Conservation (phyloP, 2,113 vertebrate species). For the Trematomus loennbergii region DNA sequence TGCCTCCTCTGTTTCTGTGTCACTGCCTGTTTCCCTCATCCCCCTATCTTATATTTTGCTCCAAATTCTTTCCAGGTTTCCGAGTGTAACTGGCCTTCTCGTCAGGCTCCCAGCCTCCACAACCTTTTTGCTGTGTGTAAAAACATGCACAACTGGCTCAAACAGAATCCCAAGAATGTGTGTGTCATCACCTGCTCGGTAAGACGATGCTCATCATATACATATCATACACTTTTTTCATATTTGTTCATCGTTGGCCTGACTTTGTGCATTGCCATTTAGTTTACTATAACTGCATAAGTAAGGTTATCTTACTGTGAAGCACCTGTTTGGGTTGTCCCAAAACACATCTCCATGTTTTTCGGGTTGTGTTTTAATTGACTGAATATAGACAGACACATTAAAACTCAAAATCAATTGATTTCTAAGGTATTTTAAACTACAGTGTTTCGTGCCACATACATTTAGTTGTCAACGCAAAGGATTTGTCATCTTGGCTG, state of each 20-base stretch:
- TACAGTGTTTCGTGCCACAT: no score
- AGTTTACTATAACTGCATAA: constrained; percentile 2
- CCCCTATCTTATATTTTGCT: neutral
- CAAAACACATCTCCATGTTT: neutral
- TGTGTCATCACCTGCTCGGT: constrained; percentile 99
- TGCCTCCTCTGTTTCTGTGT: neutral
- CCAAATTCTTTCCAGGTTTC: constrained; percentile 87
- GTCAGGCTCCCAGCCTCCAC: constrained; percentile 96
- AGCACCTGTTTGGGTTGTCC: neutral
- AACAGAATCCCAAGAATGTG: constrained; percentile 98
- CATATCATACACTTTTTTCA: neutral
- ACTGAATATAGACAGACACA: neutral
- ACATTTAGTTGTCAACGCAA: neutral
- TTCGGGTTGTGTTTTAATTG: constrained; percentile 2
- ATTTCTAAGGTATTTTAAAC: no score
- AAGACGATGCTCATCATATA: constrained; percentile 69
- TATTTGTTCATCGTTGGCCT: neutral
- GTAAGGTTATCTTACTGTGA: neutral
- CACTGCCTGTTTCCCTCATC: neutral
- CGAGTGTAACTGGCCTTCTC: constrained; percentile 96
- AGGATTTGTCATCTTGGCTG: neutral
- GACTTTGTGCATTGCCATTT: neutral
- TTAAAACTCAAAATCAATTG: no score
- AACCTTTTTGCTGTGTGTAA: constrained; percentile 98
- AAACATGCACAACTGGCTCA: constrained; percentile 99